Evolutionary conservation across 2,113 vertebrate genomes (phyloP), one percentile per base, ranked within the genome.

Genomic region (Ailuropoda melanoleuca): DNA sequence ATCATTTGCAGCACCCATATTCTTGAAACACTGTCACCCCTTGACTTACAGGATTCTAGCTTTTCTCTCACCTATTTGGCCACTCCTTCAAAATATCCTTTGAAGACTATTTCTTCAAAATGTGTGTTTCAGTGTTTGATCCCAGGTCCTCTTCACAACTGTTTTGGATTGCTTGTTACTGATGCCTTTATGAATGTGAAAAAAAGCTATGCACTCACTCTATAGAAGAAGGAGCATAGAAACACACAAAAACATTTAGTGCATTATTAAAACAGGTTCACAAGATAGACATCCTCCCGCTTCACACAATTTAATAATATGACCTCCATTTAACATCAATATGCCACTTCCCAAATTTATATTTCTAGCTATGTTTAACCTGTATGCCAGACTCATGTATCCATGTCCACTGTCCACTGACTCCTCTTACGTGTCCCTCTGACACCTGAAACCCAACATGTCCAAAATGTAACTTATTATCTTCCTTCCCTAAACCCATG

Each of bases 101-200:
- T 87, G 39, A 87, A 87, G 43, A 77, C 68, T 29, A 31, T 58
- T 93, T 96, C 37, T 88, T 60, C 83, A 83, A 85, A 83, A 84
- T 53, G 37, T 66, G 10, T 18, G 37, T 34, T 81, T 94, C 15
- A 72, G 18, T 72, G 46, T 80, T 78, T 93, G 92, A 34, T 31
- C 60, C 34, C 48, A 64, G 64, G 29, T 37, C 2, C 10, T 53
- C 64, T 39, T 94, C 55, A 75, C 43, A 64, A 55, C 6, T 6
- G 34, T 10, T 39, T 48, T 82, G 66, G 10, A 66, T 43, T 84
- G 50, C 43, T 15, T 85, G 60, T 66, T 11, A 48, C 2, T 43
- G 50, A 88, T 43, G 21, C 13, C 12, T 87, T 82, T 95, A 46
- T 94, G 29, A 89, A 86, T 74, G 18, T 90, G 68, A 93, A 55